Evolutionary conservation across 2,113 vertebrate genomes (phyloP).

Genomic region (Saccopteryx leptura): DNA sequence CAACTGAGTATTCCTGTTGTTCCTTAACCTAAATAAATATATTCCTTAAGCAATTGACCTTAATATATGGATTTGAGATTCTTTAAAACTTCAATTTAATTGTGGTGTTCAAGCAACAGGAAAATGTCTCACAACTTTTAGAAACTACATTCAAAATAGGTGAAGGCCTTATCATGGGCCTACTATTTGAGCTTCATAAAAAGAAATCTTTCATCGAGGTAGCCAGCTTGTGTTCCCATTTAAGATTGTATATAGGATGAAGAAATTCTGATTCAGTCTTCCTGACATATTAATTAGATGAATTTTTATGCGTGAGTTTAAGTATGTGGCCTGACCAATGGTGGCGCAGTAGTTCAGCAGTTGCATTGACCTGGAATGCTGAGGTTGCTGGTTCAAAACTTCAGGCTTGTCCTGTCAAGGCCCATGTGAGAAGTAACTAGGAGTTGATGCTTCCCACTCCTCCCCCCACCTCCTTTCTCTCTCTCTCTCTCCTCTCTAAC

Average conservation of each 20-base stretch:
- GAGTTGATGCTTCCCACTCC: too few species aligned
- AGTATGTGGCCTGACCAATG: not conserved
- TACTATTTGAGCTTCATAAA: constrained; percentile 37
- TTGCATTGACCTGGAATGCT: too few species aligned
- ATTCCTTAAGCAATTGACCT: constrained; percentile 41
- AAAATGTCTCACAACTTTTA: constrained; percentile 29
- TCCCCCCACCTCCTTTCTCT: too few species aligned
- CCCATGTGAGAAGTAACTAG: too few species aligned
- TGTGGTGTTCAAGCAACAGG: constrained; percentile 25
- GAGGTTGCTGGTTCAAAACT: too few species aligned
- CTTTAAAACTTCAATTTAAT: constrained; percentile 49
- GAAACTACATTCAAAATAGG: constrained; percentile 32
- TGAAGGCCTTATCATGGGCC: constrained; percentile 1
- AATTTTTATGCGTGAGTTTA: not conserved
- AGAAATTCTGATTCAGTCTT: constrained; percentile 43
- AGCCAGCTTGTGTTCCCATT: constrained; percentile 11
- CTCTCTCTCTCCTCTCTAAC: too few species aligned
- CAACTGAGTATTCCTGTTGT: not conserved
- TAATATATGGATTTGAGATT: not conserved
- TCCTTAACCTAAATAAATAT: not conserved
- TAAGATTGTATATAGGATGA: constrained; percentile 10
- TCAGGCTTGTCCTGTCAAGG: too few species aligned
- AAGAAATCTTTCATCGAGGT: constrained; percentile 3
- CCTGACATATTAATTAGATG: not conserved
- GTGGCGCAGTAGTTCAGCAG: too few species aligned